phyloP scores from a whole-genome alignment of 2,113 vertebrate genomes.

The Falco punctatus region DNA sequence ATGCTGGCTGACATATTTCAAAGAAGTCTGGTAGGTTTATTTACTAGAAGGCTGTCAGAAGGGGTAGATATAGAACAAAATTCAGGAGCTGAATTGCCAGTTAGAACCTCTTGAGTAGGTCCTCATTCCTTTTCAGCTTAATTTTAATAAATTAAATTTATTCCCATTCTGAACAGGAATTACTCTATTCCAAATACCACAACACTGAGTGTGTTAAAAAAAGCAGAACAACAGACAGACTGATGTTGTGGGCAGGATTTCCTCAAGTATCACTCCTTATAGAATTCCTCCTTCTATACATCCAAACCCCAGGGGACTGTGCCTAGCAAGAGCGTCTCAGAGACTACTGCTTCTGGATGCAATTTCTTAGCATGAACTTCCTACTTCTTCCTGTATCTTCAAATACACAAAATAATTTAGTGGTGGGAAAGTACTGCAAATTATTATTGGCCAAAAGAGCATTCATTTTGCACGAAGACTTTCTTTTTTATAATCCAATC shows the following conservation, averaged over 20 bases:
- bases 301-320: not conserved
- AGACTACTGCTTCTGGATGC: not conserved
- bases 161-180: not conserved
- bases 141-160: not conserved
- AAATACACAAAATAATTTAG: not conserved
- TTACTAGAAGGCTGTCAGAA: slow-evolving; percentile 13
- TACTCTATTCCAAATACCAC: not conserved
- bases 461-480: not conserved
- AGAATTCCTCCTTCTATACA: not conserved
- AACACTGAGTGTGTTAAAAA: not conserved
- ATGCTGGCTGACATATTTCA: not conserved
- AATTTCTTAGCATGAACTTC: not conserved
- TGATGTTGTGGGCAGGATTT: not conserved
- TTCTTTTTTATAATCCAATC: not conserved
- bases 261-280: not conserved
- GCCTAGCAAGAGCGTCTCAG: not conserved
- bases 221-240: not conserved
- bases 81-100: not conserved
- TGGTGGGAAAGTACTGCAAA: not conserved
- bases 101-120: not conserved
- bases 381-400: not conserved
- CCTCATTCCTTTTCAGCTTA: not conserved
- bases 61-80: not conserved
- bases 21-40: slow-evolving; percentile 1
- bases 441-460: not conserved